Evolutionary conservation across 1,140 invertebrate species (phyloP).

Genomic region (Dendroctonus valens): DNA sequence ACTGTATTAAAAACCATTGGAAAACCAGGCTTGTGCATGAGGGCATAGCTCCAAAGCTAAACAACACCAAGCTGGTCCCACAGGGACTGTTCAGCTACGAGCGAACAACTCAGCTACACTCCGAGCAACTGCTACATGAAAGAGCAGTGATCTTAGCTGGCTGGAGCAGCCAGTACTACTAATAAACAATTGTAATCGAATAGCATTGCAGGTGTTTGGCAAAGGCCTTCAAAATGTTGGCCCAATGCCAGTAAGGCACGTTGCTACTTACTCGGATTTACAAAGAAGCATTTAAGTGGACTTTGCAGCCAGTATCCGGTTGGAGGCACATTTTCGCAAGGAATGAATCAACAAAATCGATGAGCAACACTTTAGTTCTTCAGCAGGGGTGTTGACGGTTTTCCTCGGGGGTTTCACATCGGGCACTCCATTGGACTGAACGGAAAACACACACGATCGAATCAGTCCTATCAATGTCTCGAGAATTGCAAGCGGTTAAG

Average conservation of each 20-base stretch:
- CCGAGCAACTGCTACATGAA: too few species aligned
- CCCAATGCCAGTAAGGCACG: conserved; percentile 45
- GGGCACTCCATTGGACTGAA: conserved; percentile 10
- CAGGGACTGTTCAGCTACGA: too few species aligned
- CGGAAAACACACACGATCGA: conserved; percentile 31
- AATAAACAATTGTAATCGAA: conserved; percentile 29
- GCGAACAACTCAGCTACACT: too few species aligned
- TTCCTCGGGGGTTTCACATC: conserved; percentile 35
- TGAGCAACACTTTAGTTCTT: conserved; percentile 34
- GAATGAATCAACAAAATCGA: conserved; percentile 41
- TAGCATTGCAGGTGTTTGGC: conserved; percentile 41
- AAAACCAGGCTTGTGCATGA: too few species aligned
- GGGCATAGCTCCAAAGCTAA: too few species aligned
- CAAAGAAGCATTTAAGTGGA: conserved; percentile 42
- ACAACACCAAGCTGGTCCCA: too few species aligned
- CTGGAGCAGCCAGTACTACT: not conserved
- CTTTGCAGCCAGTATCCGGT: conserved; percentile 37
- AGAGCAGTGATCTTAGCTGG: too few species aligned
- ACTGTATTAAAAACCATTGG: too few species aligned
- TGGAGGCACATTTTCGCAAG: conserved; percentile 29
- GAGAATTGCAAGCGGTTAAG: conserved; percentile 32
- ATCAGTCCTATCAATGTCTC: conserved; percentile 29
- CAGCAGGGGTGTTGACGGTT: conserved; percentile 22
- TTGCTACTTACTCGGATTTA: conserved; percentile 43
- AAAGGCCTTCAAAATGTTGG: conserved; percentile 42